A percentile compares a stretch with the other conserved stretches of the same genome.
Conservation (phyloP, 2,113 vertebrate genomes). For the Percopsis transmontana region DNA sequence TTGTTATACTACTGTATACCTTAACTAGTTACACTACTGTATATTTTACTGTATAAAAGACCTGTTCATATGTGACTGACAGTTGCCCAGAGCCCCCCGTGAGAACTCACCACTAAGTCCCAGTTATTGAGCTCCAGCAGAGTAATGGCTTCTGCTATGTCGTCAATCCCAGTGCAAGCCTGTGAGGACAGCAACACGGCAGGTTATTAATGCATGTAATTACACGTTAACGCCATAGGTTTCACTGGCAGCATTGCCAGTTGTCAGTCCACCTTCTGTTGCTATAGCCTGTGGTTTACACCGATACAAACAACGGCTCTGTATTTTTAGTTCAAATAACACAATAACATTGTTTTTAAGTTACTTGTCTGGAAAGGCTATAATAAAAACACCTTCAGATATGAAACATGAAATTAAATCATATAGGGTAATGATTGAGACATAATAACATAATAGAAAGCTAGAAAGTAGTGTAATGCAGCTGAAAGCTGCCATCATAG, state of each 20-base stretch:
- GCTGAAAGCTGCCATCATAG: too few relatives aligned
- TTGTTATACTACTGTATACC: background rate
- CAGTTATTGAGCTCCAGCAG: slow-evolving; percentile 99
- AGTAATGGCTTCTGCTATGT: slow-evolving; percentile 99
- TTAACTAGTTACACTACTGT: background rate
- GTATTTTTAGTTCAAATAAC: too few relatives aligned
- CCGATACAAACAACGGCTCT: too few relatives aligned
- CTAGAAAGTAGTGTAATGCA: too few relatives aligned
- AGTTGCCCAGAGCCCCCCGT: slow-evolving; percentile 17
- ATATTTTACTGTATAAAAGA: background rate
- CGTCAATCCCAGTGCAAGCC: slow-evolving; percentile 99
- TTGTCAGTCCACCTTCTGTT: slow-evolving; percentile 52
- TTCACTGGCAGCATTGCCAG: slow-evolving; percentile 32
- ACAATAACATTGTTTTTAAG: too few relatives aligned
- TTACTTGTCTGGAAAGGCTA: too few relatives aligned
- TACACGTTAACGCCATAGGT: background rate
- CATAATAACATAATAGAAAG: too few relatives aligned
- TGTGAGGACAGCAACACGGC: slow-evolving; percentile 59
- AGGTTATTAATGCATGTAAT: too few relatives aligned
- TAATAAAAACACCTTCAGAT: too few relatives aligned
- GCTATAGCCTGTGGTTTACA: too few relatives aligned
- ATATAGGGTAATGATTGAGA: too few relatives aligned
- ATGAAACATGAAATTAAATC: too few relatives aligned
- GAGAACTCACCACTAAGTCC: slow-evolving; percentile 98
- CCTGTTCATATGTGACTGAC: slow-evolving; percentile 33